Evolutionary conservation across 2,888 invertebrate genomes (phyloP).

Genomic region (Caenorhabditis sp.): DNA sequence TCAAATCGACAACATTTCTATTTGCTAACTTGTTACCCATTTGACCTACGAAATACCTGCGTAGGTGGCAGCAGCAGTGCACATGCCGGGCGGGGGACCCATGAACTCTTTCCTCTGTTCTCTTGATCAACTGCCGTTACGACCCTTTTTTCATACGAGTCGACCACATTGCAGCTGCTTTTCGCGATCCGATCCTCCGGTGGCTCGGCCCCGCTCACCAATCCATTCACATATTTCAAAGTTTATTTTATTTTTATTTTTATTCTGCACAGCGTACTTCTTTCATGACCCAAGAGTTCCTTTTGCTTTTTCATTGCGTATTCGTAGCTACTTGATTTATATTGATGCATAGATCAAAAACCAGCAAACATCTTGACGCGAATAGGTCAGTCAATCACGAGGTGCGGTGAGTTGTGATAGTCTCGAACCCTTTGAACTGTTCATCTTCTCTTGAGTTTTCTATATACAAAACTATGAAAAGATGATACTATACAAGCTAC

Average conservation of each 20-base stretch:
- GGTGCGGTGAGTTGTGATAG: slow-evolving; percentile 32
- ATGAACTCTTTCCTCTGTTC: slow-evolving; percentile 24
- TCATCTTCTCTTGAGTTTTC: not conserved
- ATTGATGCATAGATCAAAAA: slow-evolving; percentile 41
- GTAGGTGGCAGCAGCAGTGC: slow-evolving; percentile 50
- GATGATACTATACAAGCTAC: no score
- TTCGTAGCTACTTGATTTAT: not conserved
- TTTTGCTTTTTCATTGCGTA: not conserved
- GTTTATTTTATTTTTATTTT: slow-evolving; percentile 25
- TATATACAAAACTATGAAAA: no score
- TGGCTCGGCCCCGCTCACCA: slow-evolving; percentile 12
- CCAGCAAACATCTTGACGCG: slow-evolving; percentile 46
- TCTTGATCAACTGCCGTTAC: slow-evolving; percentile 59
- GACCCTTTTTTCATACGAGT: slow-evolving; percentile 53
- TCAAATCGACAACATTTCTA: slow-evolving; percentile 46
- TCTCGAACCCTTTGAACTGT: slow-evolving; percentile 36
- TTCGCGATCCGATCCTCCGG: slow-evolving; percentile 13
- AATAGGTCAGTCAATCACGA: slow-evolving; percentile 53
- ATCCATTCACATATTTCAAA: slow-evolving; percentile 54
- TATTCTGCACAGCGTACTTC: slow-evolving; percentile 7
- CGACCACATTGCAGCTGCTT: slow-evolving; percentile 56
- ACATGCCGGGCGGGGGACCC: slow-evolving; percentile 17
- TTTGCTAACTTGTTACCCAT: slow-evolving; percentile 56
- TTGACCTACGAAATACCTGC: slow-evolving; percentile 58
- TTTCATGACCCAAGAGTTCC: slow-evolving; percentile 27